These are phyloP conservation scores for Osmoderma eremita DNA, from an alignment of 2,888 invertebrate genomes.

Conservation along the genomic window DNA sequence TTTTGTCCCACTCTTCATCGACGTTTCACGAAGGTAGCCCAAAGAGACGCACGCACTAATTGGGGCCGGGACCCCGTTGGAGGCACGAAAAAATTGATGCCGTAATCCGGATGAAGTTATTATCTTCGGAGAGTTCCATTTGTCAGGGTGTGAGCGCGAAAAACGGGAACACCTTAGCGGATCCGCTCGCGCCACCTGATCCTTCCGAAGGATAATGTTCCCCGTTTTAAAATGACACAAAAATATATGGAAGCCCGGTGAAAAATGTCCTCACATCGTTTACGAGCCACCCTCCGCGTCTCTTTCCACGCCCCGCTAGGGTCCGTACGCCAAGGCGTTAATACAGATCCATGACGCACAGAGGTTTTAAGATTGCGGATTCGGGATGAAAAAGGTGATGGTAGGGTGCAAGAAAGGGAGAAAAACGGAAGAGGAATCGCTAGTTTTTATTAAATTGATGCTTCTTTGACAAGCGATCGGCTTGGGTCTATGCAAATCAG, in stretches of 20 bases:
- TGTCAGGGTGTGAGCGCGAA: slow-evolving; percentile 37
- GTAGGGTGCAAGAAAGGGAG: not conserved
- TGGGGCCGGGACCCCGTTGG: slow-evolving; percentile 1
- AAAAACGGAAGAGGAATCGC: not conserved
- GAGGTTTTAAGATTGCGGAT: slow-evolving; percentile 26
- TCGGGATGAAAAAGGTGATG: slow-evolving; percentile 6
- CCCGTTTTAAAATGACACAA: slow-evolving; percentile 37
- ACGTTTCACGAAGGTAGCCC: not conserved
- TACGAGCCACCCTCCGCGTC: not conserved
- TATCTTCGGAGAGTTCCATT: slow-evolving; percentile 44
- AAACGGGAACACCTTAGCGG: slow-evolving; percentile 34
- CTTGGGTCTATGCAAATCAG: too few species aligned
- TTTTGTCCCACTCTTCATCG: not conserved
- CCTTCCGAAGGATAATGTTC: slow-evolving; percentile 35
- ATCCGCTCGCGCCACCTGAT: slow-evolving; percentile 28
- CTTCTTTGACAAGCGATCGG: not conserved
- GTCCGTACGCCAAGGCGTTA: not conserved
- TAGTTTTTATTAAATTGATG: not conserved
- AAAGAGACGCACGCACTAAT: slow-evolving; percentile 27
- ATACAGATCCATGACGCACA: slow-evolving; percentile 27
- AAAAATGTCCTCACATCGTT: slow-evolving; percentile 33
- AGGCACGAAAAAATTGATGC: slow-evolving; percentile 45
- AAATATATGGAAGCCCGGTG: slow-evolving; percentile 33
- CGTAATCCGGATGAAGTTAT: slow-evolving; percentile 45
- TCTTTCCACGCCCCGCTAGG: not conserved